phyloP scores from a whole-genome alignment of 2,888 invertebrate species.

The Prosapia bicincta region DNA sequence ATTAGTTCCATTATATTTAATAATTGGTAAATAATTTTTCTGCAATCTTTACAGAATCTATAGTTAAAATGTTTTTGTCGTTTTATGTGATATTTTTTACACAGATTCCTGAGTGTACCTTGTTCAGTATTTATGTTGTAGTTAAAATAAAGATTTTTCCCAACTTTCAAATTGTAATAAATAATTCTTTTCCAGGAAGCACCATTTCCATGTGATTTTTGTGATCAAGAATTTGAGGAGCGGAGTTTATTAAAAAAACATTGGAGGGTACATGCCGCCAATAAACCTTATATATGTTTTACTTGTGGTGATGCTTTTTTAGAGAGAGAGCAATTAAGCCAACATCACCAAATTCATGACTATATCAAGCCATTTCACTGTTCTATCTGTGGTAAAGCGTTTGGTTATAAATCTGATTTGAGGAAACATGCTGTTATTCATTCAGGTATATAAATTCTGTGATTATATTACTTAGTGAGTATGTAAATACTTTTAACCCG shows the following conservation, averaged over 20 bases:
- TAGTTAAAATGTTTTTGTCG: too few species aligned
- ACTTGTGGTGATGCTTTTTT: slow-evolving; percentile 56
- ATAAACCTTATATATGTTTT: slow-evolving; percentile 37
- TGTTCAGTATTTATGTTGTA: slow-evolving; percentile 12
- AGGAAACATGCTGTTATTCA: slow-evolving; percentile 49
- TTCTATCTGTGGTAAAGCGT: slow-evolving; percentile 57
- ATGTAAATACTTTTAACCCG: too few species aligned
- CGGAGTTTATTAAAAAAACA: slow-evolving; percentile 37
- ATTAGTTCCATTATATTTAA: too few species aligned
- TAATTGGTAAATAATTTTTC: too few species aligned
- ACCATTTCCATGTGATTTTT: slow-evolving; percentile 39
- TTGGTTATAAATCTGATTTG: slow-evolving; percentile 52
- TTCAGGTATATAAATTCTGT: too few species aligned
- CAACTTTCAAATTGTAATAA: not conserved
- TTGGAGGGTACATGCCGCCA: slow-evolving; percentile 38
- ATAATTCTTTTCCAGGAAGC: slow-evolving; percentile 30
- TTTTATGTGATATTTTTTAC: not conserved
- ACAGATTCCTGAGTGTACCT: not conserved
- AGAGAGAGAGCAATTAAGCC: slow-evolving; percentile 58
- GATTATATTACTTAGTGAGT: too few species aligned
- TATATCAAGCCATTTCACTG: slow-evolving; percentile 58
- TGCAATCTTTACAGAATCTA: too few species aligned
- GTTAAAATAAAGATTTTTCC: not conserved
- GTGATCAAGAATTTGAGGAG: slow-evolving; percentile 36
- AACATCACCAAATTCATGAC: slow-evolving; percentile 60